Evolutionary conservation across 1,140 invertebrate species (phyloP), one percentile per base, ranked within the genome.

Genomic region (Pogonus chalceus): DNA sequence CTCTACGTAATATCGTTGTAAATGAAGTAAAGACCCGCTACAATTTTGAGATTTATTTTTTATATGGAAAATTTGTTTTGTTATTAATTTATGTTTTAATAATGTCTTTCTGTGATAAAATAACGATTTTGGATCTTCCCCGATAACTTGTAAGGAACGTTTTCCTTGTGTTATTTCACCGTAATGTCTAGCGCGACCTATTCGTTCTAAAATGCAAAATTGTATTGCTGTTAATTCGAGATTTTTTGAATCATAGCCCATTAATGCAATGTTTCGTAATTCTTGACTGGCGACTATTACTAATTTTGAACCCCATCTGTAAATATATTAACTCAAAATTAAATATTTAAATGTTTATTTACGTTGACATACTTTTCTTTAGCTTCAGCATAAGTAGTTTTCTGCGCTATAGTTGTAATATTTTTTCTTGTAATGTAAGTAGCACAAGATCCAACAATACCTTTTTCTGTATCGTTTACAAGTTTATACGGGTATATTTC

Each of bases 181-280:
- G 59, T 79, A 75, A 52, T 79, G 75, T 16, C 88, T 73, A 20
- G 80, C 69, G 57, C 87, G 75, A n/a, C 85, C 89, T 53, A 92
- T 81, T 62, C 81, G 69, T 72, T 92, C 90, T 23, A 90, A 67
- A 20, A 91, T 72, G 58, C 82, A 83, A 63, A 88, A 92, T 57
- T 82, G 80, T 7, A 76, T 67, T 2, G 76, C 49, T 1, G 72
- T 72, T 16, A 88, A 53, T 23, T 80, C 74, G 7, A 77, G 58
- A 2, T 65, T 65, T n/a, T 80, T 78, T 62, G 77, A 75, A 12
- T 71, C 65, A 7, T 66, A 61, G 12, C 74, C 75, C 23, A 82
- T 70, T 20, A 92, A 62, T 0, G 81, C 78, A 49, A 69, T 62
- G 49, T 75, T 74, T 49, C 89, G 70, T 9, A 77, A 58, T 22